Conservation (phyloP, 2,888 invertebrate genomes). For the Melanchra persicariae region DNA sequence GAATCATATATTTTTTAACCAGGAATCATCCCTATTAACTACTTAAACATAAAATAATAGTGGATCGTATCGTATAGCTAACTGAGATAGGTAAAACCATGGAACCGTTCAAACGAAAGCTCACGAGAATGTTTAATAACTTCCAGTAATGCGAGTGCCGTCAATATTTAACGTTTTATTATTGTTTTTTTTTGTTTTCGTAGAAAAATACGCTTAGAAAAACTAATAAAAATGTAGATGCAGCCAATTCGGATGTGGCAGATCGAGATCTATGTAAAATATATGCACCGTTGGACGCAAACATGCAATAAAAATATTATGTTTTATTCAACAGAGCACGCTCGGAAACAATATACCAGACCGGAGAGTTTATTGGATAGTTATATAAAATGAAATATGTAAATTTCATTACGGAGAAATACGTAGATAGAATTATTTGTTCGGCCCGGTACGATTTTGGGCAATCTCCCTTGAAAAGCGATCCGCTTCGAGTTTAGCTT, state of each 20-base stretch:
- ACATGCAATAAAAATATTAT: constrained; percentile 85
- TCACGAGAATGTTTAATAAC: constrained; percentile 44
- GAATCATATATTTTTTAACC: too few species aligned
- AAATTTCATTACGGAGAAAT: constrained; percentile 67
- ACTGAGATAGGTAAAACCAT: constrained; percentile 17
- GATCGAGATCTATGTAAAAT: constrained; percentile 82
- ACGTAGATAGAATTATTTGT: constrained; percentile 63
- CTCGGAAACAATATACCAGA: constrained; percentile 84
- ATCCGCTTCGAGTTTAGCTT: constrained; percentile 37
- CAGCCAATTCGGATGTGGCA: constrained; percentile 72
- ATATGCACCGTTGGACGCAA: constrained; percentile 84
- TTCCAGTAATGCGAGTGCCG: constrained; percentile 30
- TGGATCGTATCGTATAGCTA: not conserved
- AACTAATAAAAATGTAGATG: constrained; percentile 85
- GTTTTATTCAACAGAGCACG: constrained; percentile 85
- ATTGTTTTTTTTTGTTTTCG: constrained; percentile 30
- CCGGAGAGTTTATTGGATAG: constrained; percentile 77
- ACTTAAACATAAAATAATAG: not conserved
- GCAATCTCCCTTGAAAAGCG: constrained; percentile 46
- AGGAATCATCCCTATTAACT: not conserved
- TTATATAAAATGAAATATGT: constrained; percentile 74
- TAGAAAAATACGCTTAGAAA: constrained; percentile 47
- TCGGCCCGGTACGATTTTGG: constrained; percentile 52
- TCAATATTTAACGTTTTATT: constrained; percentile 55
- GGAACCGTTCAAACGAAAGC: constrained; percentile 23